Conservation (phyloP, 2,888 invertebrate species). For the Cryptocephalus moraei region DNA sequence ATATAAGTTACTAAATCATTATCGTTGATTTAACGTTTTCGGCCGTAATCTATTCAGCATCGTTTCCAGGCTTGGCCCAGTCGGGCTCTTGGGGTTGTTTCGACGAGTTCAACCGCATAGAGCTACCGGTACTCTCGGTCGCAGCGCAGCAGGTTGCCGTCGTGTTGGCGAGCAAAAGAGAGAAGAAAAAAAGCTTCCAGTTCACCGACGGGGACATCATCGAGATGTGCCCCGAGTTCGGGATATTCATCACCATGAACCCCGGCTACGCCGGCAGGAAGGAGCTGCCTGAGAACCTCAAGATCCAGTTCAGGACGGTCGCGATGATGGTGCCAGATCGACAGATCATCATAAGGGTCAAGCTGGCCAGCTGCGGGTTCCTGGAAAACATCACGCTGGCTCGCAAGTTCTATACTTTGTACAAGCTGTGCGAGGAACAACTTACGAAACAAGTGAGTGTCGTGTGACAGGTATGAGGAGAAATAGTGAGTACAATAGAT, state of each 20-base stretch:
- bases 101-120: conserved; percentile 94
- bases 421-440: conserved; percentile 95
- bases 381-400: conserved; percentile 90
- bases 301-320: conserved; percentile 94
- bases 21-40: too few relatives aligned
- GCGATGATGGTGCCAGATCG: conserved; percentile 99
- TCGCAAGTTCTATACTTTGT: conserved; percentile 91
- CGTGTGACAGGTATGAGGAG: too few relatives aligned
- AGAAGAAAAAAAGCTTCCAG: conserved; percentile 80
- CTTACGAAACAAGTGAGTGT: conserved; percentile 77
- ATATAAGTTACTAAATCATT: too few relatives aligned
- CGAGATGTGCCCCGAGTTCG: conserved; percentile 90
- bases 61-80: conserved; percentile 76
- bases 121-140: conserved; percentile 86
- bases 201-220: conserved; percentile 93
- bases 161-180: conserved; percentile 84
- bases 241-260: conserved; percentile 97
- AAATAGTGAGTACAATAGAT: too few relatives aligned
- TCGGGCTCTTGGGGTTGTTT: conserved; percentile 98
- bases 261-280: conserved; percentile 96
- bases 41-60: too few relatives aligned
- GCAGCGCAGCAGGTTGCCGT: conserved; percentile 96
- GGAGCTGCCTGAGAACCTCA: conserved; percentile 91
- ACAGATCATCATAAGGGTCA: conserved; percentile 94
- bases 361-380: conserved; percentile 92